A percentile compares a stretch with the other conserved stretches of the same genome.
phyloP scores from a whole-genome alignment of 2,113 vertebrate genomes.

The Stegostoma tigrinum region DNA sequence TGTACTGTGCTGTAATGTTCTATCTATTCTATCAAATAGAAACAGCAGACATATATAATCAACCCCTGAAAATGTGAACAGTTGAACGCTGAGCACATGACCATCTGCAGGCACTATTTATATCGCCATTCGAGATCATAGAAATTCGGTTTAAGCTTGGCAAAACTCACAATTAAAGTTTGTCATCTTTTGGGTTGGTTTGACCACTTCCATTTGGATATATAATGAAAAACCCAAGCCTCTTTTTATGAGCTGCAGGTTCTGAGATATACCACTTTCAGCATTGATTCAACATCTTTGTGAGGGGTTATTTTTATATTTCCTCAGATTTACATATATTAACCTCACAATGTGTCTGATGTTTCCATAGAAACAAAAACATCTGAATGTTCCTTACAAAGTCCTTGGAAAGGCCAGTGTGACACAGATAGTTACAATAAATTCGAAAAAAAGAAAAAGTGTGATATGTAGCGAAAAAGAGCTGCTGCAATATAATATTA shows the following conservation, averaged over 20 bases:
- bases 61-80: too few species aligned
- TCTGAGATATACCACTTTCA: not conserved
- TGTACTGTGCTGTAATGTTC: too few species aligned
- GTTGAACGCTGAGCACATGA: too few species aligned
- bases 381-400: not conserved
- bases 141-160: not conserved
- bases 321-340: not conserved
- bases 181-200: not conserved
- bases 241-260: not conserved
- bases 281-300: not conserved
- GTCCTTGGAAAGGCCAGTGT: not conserved
- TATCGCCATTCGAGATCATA: not conserved
- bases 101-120: not conserved
- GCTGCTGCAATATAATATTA: not conserved
- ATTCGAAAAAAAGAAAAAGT: not conserved
- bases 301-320: not conserved
- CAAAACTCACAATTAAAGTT: not conserved
- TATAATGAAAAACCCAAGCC: not conserved
- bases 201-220: not conserved
- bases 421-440: not conserved
- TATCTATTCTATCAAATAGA: too few species aligned
- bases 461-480: not conserved
- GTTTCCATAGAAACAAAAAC: not conserved
- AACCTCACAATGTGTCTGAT: not conserved
- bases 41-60: too few species aligned